Conservation (phyloP, 2,888 invertebrate species). For the Elmis aenea region DNA sequence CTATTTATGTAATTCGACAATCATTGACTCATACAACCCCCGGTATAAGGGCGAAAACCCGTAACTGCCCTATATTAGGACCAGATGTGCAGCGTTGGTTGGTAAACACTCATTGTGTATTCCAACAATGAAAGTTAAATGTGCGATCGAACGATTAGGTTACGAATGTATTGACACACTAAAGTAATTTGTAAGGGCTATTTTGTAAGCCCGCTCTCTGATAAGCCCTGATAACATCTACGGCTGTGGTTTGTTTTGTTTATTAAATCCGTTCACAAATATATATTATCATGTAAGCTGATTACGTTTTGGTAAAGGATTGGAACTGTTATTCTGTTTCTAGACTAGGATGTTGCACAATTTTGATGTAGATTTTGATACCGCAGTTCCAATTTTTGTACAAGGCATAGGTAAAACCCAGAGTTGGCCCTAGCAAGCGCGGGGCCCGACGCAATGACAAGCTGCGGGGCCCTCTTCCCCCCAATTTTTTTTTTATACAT, state of each 20-base stretch:
- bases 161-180: constrained; percentile 45
- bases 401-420: too few species aligned
- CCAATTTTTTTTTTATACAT: too few species aligned
- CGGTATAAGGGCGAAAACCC: constrained; percentile 25
- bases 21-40: constrained; percentile 33
- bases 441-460: too few species aligned
- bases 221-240: constrained; percentile 38
- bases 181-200: constrained; percentile 45
- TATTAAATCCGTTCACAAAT: constrained; percentile 38
- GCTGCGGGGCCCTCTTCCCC: too few species aligned
- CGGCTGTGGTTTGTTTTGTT: constrained; percentile 38
- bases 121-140: constrained; percentile 46
- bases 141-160: constrained; percentile 46
- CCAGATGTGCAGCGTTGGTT: constrained; percentile 45
- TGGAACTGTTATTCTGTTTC: too few species aligned
- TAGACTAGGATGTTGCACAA: too few species aligned
- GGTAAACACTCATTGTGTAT: constrained; percentile 43
- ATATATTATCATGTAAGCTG: constrained; percentile 35
- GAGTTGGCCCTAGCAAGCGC: too few species aligned
- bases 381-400: too few species aligned
- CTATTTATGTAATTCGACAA: constrained; percentile 39
- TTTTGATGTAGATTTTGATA: too few species aligned
- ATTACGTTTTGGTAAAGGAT: constrained; percentile 21
- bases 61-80: constrained; percentile 33
- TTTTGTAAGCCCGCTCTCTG: constrained; percentile 29